Base-by-base conservation (phyloP, 2,113 vertebrate species). In the Chionomys nivalis region DNA sequence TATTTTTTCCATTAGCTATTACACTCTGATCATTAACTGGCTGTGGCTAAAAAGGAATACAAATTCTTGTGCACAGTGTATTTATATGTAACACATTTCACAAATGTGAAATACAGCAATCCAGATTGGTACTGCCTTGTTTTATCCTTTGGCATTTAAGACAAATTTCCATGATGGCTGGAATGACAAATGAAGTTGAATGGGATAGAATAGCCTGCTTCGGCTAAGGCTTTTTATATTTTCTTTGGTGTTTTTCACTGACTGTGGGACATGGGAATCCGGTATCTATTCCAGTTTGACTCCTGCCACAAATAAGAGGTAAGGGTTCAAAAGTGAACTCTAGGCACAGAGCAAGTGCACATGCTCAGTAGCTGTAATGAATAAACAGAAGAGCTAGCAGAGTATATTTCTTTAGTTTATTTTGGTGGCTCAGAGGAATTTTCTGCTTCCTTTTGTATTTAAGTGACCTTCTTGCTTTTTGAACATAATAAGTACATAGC, bases 381-480 rank as follows among this genome's bases (percentile, higher is more conserved):
- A 55, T 73, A 89, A 68, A 93, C n/a, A 76, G 47, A 66, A 73
- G n/a, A 39, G 79, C 21, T 23, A 82, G 19, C 58, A 28, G 10
- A 79, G 4, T 86, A 12, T 70, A 91, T 96, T 70, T 78, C 68
- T 93, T 77, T 47, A 63, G 8, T 73, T 31, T 68, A 65, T 83
- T 91, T 95, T 92, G n/a, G 10, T 61, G 75, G n/a, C 55, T 91
- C 31, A n/a, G 24, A 89, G 77, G 52, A 78, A 91, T 91, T 96
- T 93, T 96, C 14, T 94, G 47, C 44, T 83, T 66, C 11, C 66
- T 87, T 73, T 90, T 83, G 31, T 55, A 83, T 87, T 95, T 47
- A 82, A 63, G 14, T 55, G 39, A 82, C 33, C 94, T 94, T 47
- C 73, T 93, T 26, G 9, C 52, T 7, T 28, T 28, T 93, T 87